A percentile compares a stretch with the other conserved stretches of the same genome.
Conservation (phyloP, 2,797 vertebrate species). For the Clarias platycephalus region DNA sequence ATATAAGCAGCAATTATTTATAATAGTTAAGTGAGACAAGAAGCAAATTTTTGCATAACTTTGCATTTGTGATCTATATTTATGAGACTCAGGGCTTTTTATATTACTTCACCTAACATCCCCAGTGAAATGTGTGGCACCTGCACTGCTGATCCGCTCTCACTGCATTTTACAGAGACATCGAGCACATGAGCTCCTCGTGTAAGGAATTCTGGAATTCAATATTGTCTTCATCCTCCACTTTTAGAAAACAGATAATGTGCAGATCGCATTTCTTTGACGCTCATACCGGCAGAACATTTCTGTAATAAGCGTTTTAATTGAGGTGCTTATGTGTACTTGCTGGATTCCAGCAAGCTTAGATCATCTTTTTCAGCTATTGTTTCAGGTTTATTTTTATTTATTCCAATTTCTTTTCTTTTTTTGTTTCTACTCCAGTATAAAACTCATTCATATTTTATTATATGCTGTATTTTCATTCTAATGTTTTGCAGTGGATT, state of each 20-base stretch:
- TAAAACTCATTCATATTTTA: neutral
- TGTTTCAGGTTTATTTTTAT: neutral
- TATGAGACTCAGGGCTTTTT: constrained; percentile 21
- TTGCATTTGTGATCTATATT: neutral
- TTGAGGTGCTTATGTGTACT: neutral
- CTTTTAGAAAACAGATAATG: neutral
- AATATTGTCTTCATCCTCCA: neutral
- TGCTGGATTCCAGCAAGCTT: constrained; percentile 3
- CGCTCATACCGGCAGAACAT: neutral
- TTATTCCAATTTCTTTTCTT: neutral
- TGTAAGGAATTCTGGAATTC: neutral
- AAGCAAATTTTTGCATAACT: neutral
- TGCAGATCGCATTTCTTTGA: constrained; percentile 9
- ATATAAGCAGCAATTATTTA: neutral
- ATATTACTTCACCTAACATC: constrained; percentile 48
- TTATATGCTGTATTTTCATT: neutral
- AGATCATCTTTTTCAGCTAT: constrained; percentile 6
- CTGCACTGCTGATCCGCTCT: constrained; percentile 1
- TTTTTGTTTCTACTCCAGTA: neutral
- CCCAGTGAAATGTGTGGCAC: constrained; percentile 41
- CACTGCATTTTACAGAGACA: constrained; percentile 4
- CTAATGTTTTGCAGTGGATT: neutral
- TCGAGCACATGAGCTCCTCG: neutral
- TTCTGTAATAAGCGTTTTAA: constrained; percentile 17
- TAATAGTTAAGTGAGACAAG: neutral